These are phyloP conservation scores for Himalopsyche anomala DNA, from an alignment of 2,888 invertebrate genomes.

Conservation along the genomic window DNA sequence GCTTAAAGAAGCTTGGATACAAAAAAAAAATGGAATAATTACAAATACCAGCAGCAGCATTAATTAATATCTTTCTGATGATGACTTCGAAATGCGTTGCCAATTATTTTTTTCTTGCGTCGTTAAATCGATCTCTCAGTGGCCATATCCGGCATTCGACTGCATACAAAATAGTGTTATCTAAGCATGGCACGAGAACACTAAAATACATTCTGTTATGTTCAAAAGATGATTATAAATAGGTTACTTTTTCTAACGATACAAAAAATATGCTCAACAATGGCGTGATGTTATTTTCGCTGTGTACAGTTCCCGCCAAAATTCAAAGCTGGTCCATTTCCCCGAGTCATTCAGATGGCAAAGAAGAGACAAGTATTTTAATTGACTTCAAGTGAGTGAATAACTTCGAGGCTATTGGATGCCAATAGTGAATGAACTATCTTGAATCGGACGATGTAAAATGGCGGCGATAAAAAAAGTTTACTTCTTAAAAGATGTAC, in stretches of 20 bases:
- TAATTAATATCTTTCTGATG: no score
- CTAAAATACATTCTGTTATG: background rate
- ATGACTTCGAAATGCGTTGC: no score
- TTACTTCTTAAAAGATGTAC: background rate
- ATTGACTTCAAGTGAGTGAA: slow-evolving; percentile 37
- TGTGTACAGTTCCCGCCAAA: slow-evolving; percentile 33
- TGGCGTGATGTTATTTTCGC: slow-evolving; percentile 21
- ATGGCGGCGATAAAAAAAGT: background rate
- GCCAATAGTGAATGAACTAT: slow-evolving; percentile 39
- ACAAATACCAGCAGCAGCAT: no score
- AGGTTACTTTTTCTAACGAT: background rate
- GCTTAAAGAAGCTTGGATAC: no score
- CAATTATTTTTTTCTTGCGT: no score
- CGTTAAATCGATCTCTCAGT: no score
- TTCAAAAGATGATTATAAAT: slow-evolving; percentile 16
- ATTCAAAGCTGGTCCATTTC: slow-evolving; percentile 2
- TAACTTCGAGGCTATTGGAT: slow-evolving; percentile 4
- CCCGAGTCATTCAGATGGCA: slow-evolving; percentile 4
- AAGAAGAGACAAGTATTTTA: slow-evolving; percentile 34
- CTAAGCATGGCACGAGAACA: background rate
- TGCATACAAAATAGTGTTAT: slow-evolving; percentile 1
- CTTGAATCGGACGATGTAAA: slow-evolving; percentile 2
- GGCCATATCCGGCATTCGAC: no score
- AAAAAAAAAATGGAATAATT: no score
- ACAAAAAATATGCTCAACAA: slow-evolving; percentile 1